Evolutionary conservation across 2,888 invertebrate genomes (phyloP), one percentile per base, ranked within the genome.

Genomic region (Prenolepis imparis): DNA sequence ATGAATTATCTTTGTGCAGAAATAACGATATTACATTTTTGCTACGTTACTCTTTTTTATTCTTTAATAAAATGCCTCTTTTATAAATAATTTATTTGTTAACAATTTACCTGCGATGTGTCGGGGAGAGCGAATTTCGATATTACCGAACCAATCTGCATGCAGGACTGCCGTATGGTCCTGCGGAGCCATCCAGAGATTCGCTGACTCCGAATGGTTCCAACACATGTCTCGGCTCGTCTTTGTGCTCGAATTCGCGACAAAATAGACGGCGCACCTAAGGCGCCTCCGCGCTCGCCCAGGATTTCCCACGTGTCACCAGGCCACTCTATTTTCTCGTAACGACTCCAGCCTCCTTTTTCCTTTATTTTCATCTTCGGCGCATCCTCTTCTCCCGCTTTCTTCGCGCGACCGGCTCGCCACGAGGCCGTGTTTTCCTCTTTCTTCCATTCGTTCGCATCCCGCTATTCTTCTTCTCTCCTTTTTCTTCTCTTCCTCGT

Each of bases 281-380:
- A 63, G 88, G 77, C 87, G 80, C 83, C 66, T 41, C 64, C 74
- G n/a, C 70, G 83, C 78, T 83, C 84, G 87, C 84, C 84, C 74
- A 89, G 86, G 84, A 90, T 90, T 90, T 90, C 87, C 86, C 90
- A 87, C 90, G 87, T 86, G 90, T 90, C 89, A 84, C 81, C 83
- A 70, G 83, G 67, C 88, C 86, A 88, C 90, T 90, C 87, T 90
- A 89, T 89, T 90, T 88, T 89, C 88, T 86, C 86, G 89, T 90
- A 90, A 87, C 87, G 86, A 86, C 82, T 77, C 74, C 59, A 66
- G 80, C 72, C 66, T 41, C 28, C 67, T 80, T 84, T 61, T 82
- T 59, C 86, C 84, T 86, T 87, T 87, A 78, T 89, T 90, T 85
- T 48, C 73, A 73, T 77, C 86, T 64, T 66, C 86, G 77, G 68